Base-by-base conservation (phyloP, 2,113 vertebrate genomes). In the Uria aalge region DNA sequence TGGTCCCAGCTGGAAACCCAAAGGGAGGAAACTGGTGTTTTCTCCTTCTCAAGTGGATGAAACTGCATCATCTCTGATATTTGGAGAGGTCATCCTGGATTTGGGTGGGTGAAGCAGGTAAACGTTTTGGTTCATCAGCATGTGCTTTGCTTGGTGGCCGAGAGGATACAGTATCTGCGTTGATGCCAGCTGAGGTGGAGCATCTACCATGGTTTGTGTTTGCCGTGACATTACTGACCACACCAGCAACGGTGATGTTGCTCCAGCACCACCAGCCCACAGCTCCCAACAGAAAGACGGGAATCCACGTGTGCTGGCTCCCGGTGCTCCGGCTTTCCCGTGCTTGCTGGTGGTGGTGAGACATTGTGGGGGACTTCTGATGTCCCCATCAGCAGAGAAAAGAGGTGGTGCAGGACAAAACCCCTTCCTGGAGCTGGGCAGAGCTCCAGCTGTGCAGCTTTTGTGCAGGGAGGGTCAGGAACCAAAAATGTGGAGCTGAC, bases 281-380 rank as follows among this genome's bases (percentile, higher is more conserved):
- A 1, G 2, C 24, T 73, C 45, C 72, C 73, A 66, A 8, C 43
- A 34, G n/a, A 48, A 60, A 40, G 32, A 17, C 3, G 17, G 34
- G 34, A 14, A 27, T 53, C 64, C 16, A 3, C 0, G 1, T n/a
- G 6, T 47, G 29, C 34, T 22, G 17, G 16, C 29, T 83, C 17
- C 45, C 1, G 1, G 23, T 52, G 52, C 29, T 83, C 9, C 0
- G 0, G 16, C 41, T 63, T 63, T 45, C 17, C 40, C 1, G 0
- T 68, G 63, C 43, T 69, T 82, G 20, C 14, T 32, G 12, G 7
- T 72, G 91, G 12, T 41, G n/a, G 23, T 40, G 64, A n/a, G 36
- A 47, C 3, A 1, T 13, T 27, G 24, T 29, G 48, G 26, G 36
- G 68, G 69, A 38, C 71, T 50, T 63, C 11, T 32, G 62, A 55